These are phyloP conservation scores for Smithornis capensis DNA, from an alignment of 2,113 vertebrate genomes.

Conservation along the genomic window DNA sequence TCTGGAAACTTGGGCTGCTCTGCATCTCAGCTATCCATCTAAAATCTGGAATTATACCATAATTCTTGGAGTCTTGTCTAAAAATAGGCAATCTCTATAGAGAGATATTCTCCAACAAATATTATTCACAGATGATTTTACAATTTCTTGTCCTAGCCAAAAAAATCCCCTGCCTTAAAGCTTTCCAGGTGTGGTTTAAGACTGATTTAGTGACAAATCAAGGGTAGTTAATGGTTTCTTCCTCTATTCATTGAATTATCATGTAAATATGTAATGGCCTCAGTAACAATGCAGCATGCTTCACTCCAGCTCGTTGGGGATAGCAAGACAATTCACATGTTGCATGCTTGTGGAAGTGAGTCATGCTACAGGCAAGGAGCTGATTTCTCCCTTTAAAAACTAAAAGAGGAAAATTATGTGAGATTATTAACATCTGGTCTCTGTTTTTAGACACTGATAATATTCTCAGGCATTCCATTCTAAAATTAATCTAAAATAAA, in stretches of 20 bases:
- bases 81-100: background rate
- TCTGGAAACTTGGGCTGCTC: background rate
- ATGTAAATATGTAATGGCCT: background rate
- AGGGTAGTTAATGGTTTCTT: background rate
- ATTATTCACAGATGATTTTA: background rate
- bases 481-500: background rate
- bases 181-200: background rate
- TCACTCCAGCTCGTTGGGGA: background rate
- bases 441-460: background rate
- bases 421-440: background rate
- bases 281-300: background rate
- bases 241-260: background rate
- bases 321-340: background rate
- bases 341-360: background rate
- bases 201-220: background rate
- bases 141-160: background rate
- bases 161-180: background rate
- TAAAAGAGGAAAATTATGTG: background rate
- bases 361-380: background rate
- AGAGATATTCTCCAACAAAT: background rate
- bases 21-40: background rate
- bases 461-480: background rate
- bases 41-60: background rate
- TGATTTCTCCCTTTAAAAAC: background rate
- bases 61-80: background rate